Evolutionary conservation across 1,140 invertebrate genomes (phyloP).

Genomic region (Lasaia peninsularis): DNA sequence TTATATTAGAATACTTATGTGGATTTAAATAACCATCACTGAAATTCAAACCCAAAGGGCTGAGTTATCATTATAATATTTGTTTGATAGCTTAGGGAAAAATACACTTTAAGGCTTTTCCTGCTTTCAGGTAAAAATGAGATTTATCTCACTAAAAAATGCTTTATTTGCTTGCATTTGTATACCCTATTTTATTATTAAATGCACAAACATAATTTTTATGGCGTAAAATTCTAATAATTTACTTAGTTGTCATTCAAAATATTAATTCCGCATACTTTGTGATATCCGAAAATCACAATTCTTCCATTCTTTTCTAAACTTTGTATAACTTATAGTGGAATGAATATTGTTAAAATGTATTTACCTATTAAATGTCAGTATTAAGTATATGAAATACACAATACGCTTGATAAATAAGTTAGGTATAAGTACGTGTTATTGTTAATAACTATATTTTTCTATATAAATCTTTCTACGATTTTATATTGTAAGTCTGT

Average conservation of each 20-base stretch:
- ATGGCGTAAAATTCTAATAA: neutral
- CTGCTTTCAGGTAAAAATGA: too few species aligned
- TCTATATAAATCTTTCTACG: conserved; percentile 56
- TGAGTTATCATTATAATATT: too few species aligned
- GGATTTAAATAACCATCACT: too few species aligned
- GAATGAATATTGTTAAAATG: conserved; percentile 5
- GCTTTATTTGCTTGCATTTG: too few species aligned
- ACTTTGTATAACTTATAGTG: conserved; percentile 6
- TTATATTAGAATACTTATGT: too few species aligned
- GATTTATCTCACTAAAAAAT: too few species aligned
- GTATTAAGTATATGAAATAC: conserved; percentile 33
- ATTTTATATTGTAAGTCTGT: conserved; percentile 40
- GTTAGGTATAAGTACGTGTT: conserved; percentile 44
- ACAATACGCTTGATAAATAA: conserved; percentile 40
- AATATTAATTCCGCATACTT: neutral
- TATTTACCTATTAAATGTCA: conserved; percentile 31
- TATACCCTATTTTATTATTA: too few species aligned
- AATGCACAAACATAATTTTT: too few species aligned
- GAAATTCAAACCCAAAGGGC: too few species aligned
- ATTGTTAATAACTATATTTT: conserved; percentile 63
- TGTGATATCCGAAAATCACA: neutral
- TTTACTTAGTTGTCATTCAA: neutral
- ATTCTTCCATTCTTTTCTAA: neutral
- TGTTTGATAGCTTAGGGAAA: too few species aligned
- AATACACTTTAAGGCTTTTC: too few species aligned